A percentile compares a stretch with the other conserved stretches of the same genome.
phyloP scores from a whole-genome alignment of 35 echinoderm and acorn worm genomes.

The Diadema setosum region DNA sequence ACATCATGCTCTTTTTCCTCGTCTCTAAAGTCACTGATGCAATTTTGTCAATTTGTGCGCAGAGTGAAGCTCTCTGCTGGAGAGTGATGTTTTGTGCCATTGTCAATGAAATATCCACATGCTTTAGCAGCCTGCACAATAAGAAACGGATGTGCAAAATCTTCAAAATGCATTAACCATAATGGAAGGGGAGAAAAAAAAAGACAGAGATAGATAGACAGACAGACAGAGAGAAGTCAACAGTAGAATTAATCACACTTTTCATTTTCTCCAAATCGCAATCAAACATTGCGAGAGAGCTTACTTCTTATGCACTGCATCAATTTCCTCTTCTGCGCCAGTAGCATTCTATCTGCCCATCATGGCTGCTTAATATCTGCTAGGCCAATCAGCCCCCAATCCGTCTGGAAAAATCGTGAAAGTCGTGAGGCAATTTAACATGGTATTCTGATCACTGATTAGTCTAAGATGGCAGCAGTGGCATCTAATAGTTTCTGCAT shows the following conservation, averaged over 20 bases:
- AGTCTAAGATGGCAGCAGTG: background rate
- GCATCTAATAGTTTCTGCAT: background rate
- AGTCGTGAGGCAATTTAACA: background rate
- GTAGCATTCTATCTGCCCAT: background rate
- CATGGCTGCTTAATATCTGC: background rate
- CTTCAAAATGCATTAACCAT: too few species aligned
- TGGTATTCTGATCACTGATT: background rate
- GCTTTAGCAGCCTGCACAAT: too few species aligned
- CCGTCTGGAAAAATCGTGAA: background rate
- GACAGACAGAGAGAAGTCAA: background rate
- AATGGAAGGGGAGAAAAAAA: too few species aligned
- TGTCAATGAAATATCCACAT: too few species aligned
- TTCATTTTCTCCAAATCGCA: background rate
- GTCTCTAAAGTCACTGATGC: too few species aligned
- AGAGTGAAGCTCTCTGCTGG: too few species aligned
- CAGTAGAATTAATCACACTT: conserved; percentile 7
- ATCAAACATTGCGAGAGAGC: background rate
- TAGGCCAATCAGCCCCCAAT: background rate
- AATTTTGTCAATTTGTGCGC: too few species aligned
- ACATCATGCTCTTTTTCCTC: too few species aligned
- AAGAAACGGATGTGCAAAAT: too few species aligned
- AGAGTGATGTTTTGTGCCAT: too few species aligned
- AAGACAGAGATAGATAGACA: too few species aligned
- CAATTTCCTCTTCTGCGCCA: background rate
- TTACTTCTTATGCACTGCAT: background rate